Percentiles rank a stretch among this genome's conserved stretches.
Conservation (phyloP, 2,113 vertebrate species). For the Cisticola juncidis region DNA sequence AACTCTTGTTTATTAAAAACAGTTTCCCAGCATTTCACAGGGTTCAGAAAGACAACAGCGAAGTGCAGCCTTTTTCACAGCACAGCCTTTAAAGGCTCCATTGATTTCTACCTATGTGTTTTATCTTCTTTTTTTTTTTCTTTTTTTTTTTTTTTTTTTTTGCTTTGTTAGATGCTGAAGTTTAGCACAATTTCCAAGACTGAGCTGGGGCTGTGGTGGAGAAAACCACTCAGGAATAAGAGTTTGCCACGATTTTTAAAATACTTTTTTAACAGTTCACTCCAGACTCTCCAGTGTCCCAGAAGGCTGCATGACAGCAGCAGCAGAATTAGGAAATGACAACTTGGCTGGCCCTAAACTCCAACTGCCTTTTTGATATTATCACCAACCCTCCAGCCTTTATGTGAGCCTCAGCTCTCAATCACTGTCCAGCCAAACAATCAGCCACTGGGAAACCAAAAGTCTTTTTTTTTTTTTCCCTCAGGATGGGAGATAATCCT, state of each 20-base stretch:
- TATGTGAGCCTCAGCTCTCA: not conserved
- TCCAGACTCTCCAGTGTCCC: not conserved
- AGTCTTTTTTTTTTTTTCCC: not conserved
- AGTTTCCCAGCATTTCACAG: slow-evolving; percentile 76
- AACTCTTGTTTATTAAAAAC: slow-evolving; percentile 85
- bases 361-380: not conserved
- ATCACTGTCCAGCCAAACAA: slow-evolving; percentile 8
- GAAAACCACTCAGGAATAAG: not conserved
- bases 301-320: slow-evolving; percentile 18
- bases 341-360: slow-evolving; percentile 16
- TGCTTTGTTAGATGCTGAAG: slow-evolving; percentile 15
- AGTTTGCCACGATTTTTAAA: not conserved
- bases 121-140: not conserved
- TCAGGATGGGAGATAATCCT: not conserved
- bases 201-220: not conserved
- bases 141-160: not conserved
- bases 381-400: not conserved
- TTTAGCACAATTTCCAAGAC: slow-evolving; percentile 11
- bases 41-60: slow-evolving; percentile 74
- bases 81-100: slow-evolving; percentile 60
- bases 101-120: slow-evolving; percentile 68
- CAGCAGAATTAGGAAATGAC: slow-evolving; percentile 38
- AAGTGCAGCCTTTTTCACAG: slow-evolving; percentile 49
- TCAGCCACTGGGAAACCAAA: not conserved
- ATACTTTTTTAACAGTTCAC: not conserved